Base-by-base conservation (phyloP, 2,797 vertebrate species). In the Chelidonichthys spinosus region DNA sequence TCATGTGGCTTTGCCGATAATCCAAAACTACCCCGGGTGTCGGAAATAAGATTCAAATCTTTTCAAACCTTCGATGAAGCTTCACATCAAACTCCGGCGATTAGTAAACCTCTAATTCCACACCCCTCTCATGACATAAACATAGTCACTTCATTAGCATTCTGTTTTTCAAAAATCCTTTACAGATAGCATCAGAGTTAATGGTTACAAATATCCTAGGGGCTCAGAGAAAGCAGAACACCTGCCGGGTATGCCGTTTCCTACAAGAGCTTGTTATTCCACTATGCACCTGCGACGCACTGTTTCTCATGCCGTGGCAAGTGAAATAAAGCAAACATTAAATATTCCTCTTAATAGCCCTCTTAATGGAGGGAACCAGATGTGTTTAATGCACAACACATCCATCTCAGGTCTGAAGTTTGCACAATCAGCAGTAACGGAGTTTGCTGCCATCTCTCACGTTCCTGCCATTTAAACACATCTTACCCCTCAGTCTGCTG, bases 261-360 rank as follows among this genome's bases (percentile, higher is more conserved):
- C 18, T 18, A 40, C 1, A 1, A 60, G 60, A 47, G 46, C 62
- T 18, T 55, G 39, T 68, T 67, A 25, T 39, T 79, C 55, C 36
- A 37, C 47, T 67, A 50, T 75, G 59, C 74, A 83, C 53, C 74
- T 84, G 80, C n/a, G 1, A 65, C 7, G 3, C 46, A 6, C 39
- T 2, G 35, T 60, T 76, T 74, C 62, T 73, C 56, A 42, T 37
- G 47, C 40, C n/a, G 35, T 50, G 74, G 49, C 58, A 50, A 69
- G 69, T 25, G 4, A 77, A 85, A 87, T 76, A 70, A 82, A 87
- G 83, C 62, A 89, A 83, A 76, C 76, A 69, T 60, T 44, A 69
- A 83, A 74, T 69, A 63, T 79, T 69, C 68, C 33, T 66, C 44
- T 62, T 73, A 66, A 79, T 64, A n/a, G 14, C 62, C 50, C 2